phyloP scores from a whole-genome alignment of 2,888 invertebrate genomes.

The Heteropelma amictum region DNA sequence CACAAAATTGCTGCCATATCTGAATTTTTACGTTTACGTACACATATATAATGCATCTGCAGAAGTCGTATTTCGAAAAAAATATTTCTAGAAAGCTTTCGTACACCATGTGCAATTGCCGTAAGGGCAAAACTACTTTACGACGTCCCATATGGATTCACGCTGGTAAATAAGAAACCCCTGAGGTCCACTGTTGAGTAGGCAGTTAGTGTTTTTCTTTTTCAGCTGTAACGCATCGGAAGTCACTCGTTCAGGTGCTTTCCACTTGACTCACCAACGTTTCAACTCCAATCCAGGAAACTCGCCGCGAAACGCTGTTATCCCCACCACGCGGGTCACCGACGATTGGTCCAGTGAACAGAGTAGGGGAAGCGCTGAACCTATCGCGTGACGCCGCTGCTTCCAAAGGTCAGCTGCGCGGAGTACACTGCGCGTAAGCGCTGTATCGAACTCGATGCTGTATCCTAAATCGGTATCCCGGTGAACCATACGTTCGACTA shows the following conservation, averaged over 20 bases:
- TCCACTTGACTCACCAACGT: too few relatives aligned
- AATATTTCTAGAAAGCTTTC: neutral
- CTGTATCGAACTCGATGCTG: neutral
- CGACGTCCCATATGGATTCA: slow-evolving; percentile 16
- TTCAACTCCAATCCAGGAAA: too few relatives aligned
- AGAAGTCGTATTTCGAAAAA: slow-evolving; percentile 15
- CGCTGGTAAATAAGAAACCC: slow-evolving; percentile 6
- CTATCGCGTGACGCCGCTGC: neutral
- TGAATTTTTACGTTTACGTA: neutral
- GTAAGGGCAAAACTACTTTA: slow-evolving; percentile 24
- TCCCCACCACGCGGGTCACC: too few relatives aligned
- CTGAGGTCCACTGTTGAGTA: slow-evolving; percentile 8
- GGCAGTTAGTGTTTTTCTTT: neutral
- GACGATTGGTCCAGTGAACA: too few relatives aligned
- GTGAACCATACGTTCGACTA: neutral
- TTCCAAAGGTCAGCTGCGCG: neutral
- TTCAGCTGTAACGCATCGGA: neutral
- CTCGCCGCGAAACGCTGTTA: too few relatives aligned
- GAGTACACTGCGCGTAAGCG: neutral
- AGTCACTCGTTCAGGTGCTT: too few relatives aligned
- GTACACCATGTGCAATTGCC: slow-evolving; percentile 22
- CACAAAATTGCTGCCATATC: slow-evolving; percentile 30
- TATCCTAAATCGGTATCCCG: neutral
- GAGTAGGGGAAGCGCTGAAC: neutral
- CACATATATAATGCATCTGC: neutral